These are phyloP conservation scores for Drosophila ficusphila DNA, from an alignment of 1,140 invertebrate species.

Conservation along the genomic window DNA sequence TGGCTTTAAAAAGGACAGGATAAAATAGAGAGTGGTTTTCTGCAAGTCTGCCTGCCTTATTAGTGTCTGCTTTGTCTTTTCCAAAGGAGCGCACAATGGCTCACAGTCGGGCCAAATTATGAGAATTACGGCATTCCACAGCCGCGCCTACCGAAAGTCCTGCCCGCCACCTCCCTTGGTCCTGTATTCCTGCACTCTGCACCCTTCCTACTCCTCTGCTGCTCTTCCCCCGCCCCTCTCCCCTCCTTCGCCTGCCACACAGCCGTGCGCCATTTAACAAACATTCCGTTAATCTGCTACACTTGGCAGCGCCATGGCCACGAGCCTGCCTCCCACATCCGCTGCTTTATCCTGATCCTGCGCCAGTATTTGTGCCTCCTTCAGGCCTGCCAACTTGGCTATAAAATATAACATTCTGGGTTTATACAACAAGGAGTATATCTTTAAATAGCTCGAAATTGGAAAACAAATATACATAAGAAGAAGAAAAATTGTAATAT, in stretches of 20 bases:
- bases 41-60: slow-evolving; percentile 51
- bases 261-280: slow-evolving; percentile 74
- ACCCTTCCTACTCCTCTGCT: too few species aligned
- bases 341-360: slow-evolving; percentile 20
- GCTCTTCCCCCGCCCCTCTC: too few species aligned
- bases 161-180: background rate
- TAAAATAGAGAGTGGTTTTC: background rate
- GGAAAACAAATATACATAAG: too few species aligned
- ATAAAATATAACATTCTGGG: background rate
- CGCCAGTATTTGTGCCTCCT: background rate
- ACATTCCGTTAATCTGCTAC: slow-evolving; percentile 80
- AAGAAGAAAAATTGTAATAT: too few species aligned
- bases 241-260: slow-evolving; percentile 1
- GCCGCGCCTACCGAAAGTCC: slow-evolving; percentile 8
- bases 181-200: background rate
- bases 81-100: slow-evolving; percentile 25
- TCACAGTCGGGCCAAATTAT: slow-evolving; percentile 59
- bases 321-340: slow-evolving; percentile 45
- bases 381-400: slow-evolving; percentile 7
- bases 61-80: slow-evolving; percentile 63
- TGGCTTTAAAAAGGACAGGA: slow-evolving; percentile 6
- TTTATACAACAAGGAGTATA: too few species aligned
- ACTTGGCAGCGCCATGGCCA: slow-evolving; percentile 74
- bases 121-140: slow-evolving; percentile 41
- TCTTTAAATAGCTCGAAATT: too few species aligned